Evolutionary conservation across 2,888 invertebrate species (phyloP).

Genomic region (Eucriotettix oculatus): DNA sequence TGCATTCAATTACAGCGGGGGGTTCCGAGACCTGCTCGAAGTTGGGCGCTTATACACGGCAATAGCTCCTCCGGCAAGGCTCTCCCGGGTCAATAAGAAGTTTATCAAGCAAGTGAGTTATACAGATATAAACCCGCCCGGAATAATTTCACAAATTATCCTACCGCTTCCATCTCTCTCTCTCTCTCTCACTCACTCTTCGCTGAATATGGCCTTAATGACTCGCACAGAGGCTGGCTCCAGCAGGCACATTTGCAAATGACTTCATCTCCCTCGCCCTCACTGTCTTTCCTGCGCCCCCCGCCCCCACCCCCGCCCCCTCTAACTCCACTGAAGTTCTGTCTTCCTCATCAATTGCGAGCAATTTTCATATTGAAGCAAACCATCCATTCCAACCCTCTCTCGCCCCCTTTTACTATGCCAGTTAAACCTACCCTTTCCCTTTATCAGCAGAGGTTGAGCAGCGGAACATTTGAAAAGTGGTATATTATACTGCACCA

Average conservation of each 20-base stretch:
- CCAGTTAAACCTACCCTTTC: too few relatives aligned
- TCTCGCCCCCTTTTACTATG: too few relatives aligned
- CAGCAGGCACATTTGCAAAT: slow-evolving; percentile 12
- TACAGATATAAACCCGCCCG: slow-evolving; percentile 11
- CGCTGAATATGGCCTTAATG: slow-evolving; percentile 26
- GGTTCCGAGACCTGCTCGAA: too few relatives aligned
- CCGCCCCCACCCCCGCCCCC: background rate
- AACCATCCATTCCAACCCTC: slow-evolving; percentile 8
- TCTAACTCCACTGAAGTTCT: slow-evolving; percentile 2
- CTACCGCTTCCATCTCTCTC: slow-evolving; percentile 8
- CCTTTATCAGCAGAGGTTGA: too few relatives aligned
- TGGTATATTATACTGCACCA: too few relatives aligned
- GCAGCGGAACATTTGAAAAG: too few relatives aligned
- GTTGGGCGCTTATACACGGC: background rate
- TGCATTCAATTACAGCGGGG: background rate
- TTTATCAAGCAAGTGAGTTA: background rate
- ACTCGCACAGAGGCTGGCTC: slow-evolving; percentile 2
- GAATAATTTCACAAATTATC: slow-evolving; percentile 28
- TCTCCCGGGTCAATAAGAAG: background rate
- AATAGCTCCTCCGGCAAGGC: background rate
- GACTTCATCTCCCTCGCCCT: slow-evolving; percentile 11
- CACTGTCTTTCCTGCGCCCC: slow-evolving; percentile 5
- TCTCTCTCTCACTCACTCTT: too few relatives aligned
- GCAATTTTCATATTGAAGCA: slow-evolving; percentile 15
- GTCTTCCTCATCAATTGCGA: slow-evolving; percentile 14